These are phyloP conservation scores for Merluccius polli DNA, from an alignment of 2,797 vertebrate species.

Conservation along the genomic window DNA sequence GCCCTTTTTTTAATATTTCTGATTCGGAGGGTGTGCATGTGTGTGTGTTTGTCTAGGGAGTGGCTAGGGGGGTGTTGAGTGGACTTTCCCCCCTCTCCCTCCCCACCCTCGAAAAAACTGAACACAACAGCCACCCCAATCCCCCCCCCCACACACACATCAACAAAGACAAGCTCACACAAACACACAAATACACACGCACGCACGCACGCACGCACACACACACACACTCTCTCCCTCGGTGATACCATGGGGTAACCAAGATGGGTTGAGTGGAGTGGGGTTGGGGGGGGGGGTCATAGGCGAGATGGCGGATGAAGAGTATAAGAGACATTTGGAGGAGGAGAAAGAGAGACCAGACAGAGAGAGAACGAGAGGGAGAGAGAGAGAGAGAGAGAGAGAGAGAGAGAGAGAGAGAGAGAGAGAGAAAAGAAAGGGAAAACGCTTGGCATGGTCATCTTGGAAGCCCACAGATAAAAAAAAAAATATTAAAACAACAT, in stretches of 20 bases:
- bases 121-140: background rate
- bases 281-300: background rate
- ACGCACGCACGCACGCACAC: background rate
- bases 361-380: conserved; percentile 33
- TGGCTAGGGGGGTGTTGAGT: conserved; percentile 35
- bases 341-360: background rate
- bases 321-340: conserved; percentile 28
- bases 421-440: conserved; percentile 32
- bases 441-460: conserved; percentile 45
- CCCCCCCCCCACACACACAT: background rate
- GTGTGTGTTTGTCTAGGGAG: background rate
- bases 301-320: background rate
- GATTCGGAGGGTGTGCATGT: background rate
- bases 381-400: conserved; percentile 32
- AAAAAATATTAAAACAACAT: conserved; percentile 18
- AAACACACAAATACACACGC: background rate
- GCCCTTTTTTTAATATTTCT: background rate
- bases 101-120: conserved; percentile 38
- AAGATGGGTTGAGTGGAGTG: conserved; percentile 45
- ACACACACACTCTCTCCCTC: background rate
- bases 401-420: conserved; percentile 19
- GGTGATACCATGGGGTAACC: conserved; percentile 38
- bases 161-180: too few species aligned
- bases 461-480: conserved; percentile 54
- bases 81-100: conserved; percentile 25